Evolutionary conservation across 2,888 invertebrate genomes (phyloP).

Genomic region (Synanthedon myopaeformis): DNA sequence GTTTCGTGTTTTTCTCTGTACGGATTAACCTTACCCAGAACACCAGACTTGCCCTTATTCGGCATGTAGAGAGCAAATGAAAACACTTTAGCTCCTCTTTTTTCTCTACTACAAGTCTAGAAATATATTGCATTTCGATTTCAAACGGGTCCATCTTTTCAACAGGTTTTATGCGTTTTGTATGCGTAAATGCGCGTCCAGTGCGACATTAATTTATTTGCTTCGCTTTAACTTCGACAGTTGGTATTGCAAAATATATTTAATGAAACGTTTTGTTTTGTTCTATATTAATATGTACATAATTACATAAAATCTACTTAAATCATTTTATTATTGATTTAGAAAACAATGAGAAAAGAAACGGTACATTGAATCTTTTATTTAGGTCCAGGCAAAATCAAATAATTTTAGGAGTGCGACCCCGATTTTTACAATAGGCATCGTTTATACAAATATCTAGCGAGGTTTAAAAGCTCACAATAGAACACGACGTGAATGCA

Average conservation of each 20-base stretch:
- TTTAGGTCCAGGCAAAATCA: background rate
- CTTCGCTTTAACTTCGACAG: conserved; percentile 1
- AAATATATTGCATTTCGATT: background rate
- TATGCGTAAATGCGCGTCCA: conserved; percentile 3
- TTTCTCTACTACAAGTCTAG: background rate
- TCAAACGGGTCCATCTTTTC: background rate
- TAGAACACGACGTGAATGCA: background rate
- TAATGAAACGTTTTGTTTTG: background rate
- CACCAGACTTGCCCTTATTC: background rate
- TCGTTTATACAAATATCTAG: background rate
- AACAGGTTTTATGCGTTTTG: conserved; percentile 2
- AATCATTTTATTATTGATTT: too few species aligned
- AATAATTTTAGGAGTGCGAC: background rate
- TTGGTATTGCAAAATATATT: background rate
- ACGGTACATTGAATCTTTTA: background rate
- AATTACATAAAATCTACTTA: too few species aligned
- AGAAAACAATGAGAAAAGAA: too few species aligned
- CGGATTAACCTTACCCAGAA: background rate
- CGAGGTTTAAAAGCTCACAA: background rate
- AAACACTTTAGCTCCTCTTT: background rate
- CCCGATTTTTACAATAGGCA: background rate
- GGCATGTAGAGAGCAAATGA: background rate
- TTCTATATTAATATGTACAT: too few species aligned
- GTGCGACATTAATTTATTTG: conserved; percentile 3
- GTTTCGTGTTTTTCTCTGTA: too few species aligned